Evolutionary conservation across 2,797 vertebrate species (phyloP).

Genomic region (Mus caroli): DNA sequence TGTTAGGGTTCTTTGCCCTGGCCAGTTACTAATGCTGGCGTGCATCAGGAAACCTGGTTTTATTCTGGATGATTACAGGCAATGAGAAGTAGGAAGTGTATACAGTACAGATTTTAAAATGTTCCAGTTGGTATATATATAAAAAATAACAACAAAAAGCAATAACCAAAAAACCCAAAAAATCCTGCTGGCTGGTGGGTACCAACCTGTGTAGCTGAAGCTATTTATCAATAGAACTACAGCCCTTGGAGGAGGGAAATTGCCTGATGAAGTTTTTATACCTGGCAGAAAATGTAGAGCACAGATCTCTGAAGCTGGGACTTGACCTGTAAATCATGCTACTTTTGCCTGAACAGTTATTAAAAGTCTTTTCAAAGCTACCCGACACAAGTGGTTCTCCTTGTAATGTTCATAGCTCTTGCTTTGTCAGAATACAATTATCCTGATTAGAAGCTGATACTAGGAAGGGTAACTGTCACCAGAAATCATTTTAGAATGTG

Average conservation of each 20-base stretch:
- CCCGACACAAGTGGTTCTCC: slow-evolving; percentile 66
- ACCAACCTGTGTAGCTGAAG: slow-evolving; percentile 50
- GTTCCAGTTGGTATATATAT: slow-evolving; percentile 65
- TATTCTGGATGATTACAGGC: slow-evolving; percentile 48
- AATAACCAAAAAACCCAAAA: neutral
- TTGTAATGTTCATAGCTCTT: slow-evolving; percentile 63
- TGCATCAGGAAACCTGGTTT: slow-evolving; percentile 24
- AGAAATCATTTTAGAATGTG: slow-evolving; percentile 78
- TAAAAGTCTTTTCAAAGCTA: slow-evolving; percentile 66
- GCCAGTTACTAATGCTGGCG: neutral
- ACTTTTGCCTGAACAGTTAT: slow-evolving; percentile 53
- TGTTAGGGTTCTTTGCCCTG: neutral
- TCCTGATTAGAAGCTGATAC: slow-evolving; percentile 71
- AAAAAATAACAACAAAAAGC: neutral
- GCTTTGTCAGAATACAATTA: slow-evolving; percentile 69
- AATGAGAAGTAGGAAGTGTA: slow-evolving; percentile 57
- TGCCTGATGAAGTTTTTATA: slow-evolving; percentile 69
- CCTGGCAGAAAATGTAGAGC: slow-evolving; percentile 70
- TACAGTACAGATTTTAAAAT: slow-evolving; percentile 71
- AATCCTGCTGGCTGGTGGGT: slow-evolving; percentile 46
- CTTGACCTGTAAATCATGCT: slow-evolving; percentile 76
- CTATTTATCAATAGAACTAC: slow-evolving; percentile 54
- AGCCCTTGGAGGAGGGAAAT: slow-evolving; percentile 77
- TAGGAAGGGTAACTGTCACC: slow-evolving; percentile 66
- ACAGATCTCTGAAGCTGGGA: slow-evolving; percentile 68